Base-by-base conservation (phyloP, 2,888 invertebrate species). In the Pterostichus madidus region DNA sequence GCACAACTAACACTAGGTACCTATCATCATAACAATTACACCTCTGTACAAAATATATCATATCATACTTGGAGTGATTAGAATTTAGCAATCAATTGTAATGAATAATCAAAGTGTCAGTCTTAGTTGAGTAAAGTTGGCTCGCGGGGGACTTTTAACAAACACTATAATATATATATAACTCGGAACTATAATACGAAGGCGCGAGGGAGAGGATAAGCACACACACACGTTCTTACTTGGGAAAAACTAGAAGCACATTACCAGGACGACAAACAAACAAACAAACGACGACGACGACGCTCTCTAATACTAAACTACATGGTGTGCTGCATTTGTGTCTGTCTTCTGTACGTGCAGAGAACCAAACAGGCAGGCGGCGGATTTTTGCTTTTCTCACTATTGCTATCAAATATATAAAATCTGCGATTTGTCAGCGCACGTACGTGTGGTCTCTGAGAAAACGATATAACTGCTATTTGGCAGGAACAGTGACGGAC, bases 401-500 rank as follows among this genome's bases (percentile, higher is more conserved):
- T 90, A 90, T 90, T 90, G 89, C 89, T 89, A 89, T 89, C 88
- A 89, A 88, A 89, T 88, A 87, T 87, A 87, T 85, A 87, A 84
- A 85, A 85, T 87, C 84, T 87, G 87, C 87, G 87, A 87, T 87
- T 87, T 87, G 86, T 87, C 87, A 86, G 87, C 87, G 87, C 86
- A 59, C 85, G 35, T 79, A 79, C 61, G 78, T n/a, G 81, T 77
- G 76, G 44, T 53, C 31, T 83, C 39, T 73, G 61, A 53, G 56
- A 76, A 53, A 61, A 73, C 61, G 49, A 81, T 39, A 81, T 39
- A 39, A 82, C 78, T 59, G 84, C 81, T 84, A 84, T 75, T 77
- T 90, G 90, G 90, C 90, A 90, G 90, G 90, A 90, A 90, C 90
- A 87, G 87, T 88, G 88, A 90, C 89, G 90, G 90, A 90, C 89